Percentiles rank a stretch among this genome's conserved stretches.
These are phyloP conservation scores for Falco cherrug DNA, from an alignment of 2,797 vertebrate genomes.

Conservation along the genomic window DNA sequence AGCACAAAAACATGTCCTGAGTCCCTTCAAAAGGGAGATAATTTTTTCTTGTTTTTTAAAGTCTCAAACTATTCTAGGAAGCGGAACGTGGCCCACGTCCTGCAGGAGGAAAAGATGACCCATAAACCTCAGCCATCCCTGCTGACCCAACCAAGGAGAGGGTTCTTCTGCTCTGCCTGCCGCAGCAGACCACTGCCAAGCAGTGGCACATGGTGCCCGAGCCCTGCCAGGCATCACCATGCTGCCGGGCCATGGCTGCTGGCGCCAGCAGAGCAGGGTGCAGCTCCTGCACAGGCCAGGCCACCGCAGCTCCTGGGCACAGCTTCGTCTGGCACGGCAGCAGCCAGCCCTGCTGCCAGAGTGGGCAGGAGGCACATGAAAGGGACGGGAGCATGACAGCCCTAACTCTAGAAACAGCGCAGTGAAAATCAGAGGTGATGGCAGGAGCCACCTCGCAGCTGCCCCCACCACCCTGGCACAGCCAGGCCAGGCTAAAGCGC, in stretches of 20 bases:
- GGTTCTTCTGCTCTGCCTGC: neutral
- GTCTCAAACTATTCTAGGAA: neutral
- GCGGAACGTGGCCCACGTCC: accelerated
- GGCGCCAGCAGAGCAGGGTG: neutral
- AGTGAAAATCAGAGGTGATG: too few species aligned
- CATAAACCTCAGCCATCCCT: neutral
- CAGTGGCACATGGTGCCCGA: accelerated
- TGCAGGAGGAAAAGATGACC: neutral
- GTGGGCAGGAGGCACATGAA: neutral
- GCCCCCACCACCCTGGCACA: accelerated
- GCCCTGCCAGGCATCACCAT: neutral
- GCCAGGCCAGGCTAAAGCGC: accelerated
- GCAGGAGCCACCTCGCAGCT: neutral
- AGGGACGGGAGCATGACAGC: neutral
- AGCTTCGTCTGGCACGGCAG: accelerated
- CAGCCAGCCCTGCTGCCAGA: neutral
- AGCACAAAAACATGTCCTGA: accelerated
- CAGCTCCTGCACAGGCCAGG: accelerated
- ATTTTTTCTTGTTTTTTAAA: too few species aligned
- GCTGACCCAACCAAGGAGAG: accelerated
- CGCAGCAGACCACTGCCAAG: neutral
- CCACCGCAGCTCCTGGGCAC: accelerated
- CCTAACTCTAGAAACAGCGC: neutral
- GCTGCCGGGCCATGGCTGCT: accelerated
- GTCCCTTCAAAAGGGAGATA: neutral